A percentile compares a stretch with the other conserved stretches of the same genome.
Evolutionary conservation across 2,888 invertebrate genomes (phyloP).

Genomic region (Epinotia demarniana): DNA sequence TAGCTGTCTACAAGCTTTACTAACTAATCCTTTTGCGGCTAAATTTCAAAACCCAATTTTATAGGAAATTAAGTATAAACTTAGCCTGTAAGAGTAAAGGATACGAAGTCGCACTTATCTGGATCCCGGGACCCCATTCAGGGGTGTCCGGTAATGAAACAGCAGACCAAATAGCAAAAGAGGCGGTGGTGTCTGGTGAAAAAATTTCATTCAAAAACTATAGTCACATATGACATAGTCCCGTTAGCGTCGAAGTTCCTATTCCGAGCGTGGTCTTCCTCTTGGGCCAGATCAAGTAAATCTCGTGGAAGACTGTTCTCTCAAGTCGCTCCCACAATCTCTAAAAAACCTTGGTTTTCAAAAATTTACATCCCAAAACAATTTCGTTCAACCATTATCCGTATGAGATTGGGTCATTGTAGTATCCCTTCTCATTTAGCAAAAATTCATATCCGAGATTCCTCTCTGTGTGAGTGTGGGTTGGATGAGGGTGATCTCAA

Average conservation of each 20-base stretch:
- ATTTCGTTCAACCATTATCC: not conserved
- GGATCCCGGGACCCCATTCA: constrained; percentile 5
- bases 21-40: not conserved
- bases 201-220: not conserved
- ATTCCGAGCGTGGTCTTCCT: not conserved
- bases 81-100: not conserved
- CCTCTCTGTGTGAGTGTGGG: too few species aligned
- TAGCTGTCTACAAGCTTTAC: not conserved
- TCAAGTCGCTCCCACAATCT: not conserved
- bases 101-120: not conserved
- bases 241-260: not conserved
- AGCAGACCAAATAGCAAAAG: not conserved
- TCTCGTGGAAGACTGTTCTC: not conserved
- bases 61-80: not conserved
- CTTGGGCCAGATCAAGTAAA: not conserved
- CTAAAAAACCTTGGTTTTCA: not conserved
- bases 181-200: not conserved
- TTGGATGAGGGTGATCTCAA: too few species aligned
- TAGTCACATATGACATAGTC: not conserved
- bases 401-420: not conserved
- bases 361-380: not conserved
- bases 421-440: not conserved
- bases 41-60: not conserved
- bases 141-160: not conserved
- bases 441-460: too few species aligned